phyloP scores from a whole-genome alignment of 2,888 invertebrate genomes.

The Mayetiola destructor region DNA sequence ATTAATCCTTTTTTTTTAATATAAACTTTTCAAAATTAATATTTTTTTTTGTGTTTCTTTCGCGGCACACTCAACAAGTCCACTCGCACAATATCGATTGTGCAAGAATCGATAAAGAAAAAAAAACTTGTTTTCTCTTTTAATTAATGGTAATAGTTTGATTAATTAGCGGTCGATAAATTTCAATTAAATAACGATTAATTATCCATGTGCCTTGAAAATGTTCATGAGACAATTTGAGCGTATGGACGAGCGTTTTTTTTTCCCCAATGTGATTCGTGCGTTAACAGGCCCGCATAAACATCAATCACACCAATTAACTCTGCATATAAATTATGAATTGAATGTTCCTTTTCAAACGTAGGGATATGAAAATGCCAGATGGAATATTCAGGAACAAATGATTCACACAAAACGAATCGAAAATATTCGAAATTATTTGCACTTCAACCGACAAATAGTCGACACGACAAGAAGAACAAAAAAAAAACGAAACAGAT shows the following conservation, averaged over 20 bases:
- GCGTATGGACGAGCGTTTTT: not conserved
- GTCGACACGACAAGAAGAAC: no score
- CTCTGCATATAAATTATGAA: not conserved
- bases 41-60: no score
- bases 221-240: not conserved
- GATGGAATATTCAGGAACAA: not conserved
- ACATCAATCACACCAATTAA: not conserved
- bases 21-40: not conserved
- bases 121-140: not conserved
- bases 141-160: slow-evolving; percentile 7
- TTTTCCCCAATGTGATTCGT: not conserved
- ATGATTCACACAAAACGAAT: not conserved
- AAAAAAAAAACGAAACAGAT: no score
- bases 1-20: not conserved
- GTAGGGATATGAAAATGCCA: not conserved
- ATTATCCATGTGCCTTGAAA: not conserved
- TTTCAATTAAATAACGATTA: slow-evolving; percentile 4
- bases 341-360: not conserved
- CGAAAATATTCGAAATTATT: not conserved
- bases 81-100: no score
- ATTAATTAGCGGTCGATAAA: slow-evolving; percentile 7
- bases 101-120: not conserved
- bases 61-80: no score
- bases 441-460: not conserved
- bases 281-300: not conserved